phyloP scores from a whole-genome alignment of 2,888 invertebrate species.

The Acrobasis repandana region DNA sequence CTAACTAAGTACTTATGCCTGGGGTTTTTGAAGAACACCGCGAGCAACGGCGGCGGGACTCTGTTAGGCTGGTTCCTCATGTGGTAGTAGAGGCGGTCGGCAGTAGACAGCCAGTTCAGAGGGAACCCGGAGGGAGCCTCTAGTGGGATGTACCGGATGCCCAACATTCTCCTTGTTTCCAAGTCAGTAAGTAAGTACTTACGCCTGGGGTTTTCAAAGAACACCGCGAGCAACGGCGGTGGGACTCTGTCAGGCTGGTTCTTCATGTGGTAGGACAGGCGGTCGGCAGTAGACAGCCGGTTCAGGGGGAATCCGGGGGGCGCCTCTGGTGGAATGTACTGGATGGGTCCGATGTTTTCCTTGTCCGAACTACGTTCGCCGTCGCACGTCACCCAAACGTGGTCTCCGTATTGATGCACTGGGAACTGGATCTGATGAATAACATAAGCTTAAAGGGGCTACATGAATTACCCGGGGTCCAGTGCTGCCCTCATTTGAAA shows the following conservation, averaged over 20 bases:
- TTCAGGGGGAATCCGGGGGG: slow-evolving; percentile 77
- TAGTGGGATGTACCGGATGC: slow-evolving; percentile 86
- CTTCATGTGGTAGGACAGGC: slow-evolving; percentile 59
- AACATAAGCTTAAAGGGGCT: no score
- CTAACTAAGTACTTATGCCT: slow-evolving; percentile 60
- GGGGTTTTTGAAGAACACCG: slow-evolving; percentile 69
- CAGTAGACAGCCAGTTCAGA: slow-evolving; percentile 62
- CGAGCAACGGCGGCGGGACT: slow-evolving; percentile 62
- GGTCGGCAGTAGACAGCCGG: slow-evolving; percentile 69
- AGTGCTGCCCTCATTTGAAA: no score
- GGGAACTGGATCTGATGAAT: slow-evolving; percentile 55
- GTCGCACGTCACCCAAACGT: slow-evolving; percentile 91
- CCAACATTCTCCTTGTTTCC: slow-evolving; percentile 88
- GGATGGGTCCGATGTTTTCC: slow-evolving; percentile 88
- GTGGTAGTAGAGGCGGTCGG: slow-evolving; percentile 63
- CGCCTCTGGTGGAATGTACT: slow-evolving; percentile 86
- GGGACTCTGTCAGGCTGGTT: slow-evolving; percentile 62
- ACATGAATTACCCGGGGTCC: no score
- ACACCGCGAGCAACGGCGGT: slow-evolving; percentile 62
- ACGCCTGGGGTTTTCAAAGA: slow-evolving; percentile 73
- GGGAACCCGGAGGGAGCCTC: slow-evolving; percentile 83
- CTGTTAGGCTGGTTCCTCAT: slow-evolving; percentile 60
- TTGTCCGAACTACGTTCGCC: slow-evolving; percentile 90
- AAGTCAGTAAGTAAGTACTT: slow-evolving; percentile 34
- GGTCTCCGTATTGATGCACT: slow-evolving; percentile 74